Conservation (phyloP, 2,113 vertebrate species). For the Cervus canadensis region DNA sequence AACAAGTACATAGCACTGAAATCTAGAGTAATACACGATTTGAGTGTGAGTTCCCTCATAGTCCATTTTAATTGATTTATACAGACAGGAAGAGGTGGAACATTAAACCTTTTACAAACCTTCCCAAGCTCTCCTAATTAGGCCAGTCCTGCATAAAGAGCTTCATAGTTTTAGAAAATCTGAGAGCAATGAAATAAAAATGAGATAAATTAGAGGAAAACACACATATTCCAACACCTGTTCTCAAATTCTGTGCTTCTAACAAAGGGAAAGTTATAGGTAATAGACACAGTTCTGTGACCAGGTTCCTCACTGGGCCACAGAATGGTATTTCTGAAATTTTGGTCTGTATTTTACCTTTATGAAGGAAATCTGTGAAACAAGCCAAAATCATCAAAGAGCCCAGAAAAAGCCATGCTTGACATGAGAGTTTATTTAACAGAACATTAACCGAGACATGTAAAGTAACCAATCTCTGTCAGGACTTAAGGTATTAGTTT, state of each 20-base stretch:
- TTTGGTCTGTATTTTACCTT: slow-evolving; percentile 68
- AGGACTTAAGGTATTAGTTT: slow-evolving; percentile 52
- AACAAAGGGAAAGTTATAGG: slow-evolving; percentile 32
- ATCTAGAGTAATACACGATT: slow-evolving; percentile 40
- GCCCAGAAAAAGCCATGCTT: slow-evolving; percentile 67
- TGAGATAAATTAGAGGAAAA: slow-evolving; percentile 52
- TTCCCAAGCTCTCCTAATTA: slow-evolving; percentile 57
- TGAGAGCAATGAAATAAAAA: slow-evolving; percentile 61
- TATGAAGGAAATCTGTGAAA: slow-evolving; percentile 67
- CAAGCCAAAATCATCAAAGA: slow-evolving; percentile 78
- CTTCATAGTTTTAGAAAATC: slow-evolving; percentile 64
- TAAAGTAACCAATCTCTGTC: slow-evolving; percentile 68
- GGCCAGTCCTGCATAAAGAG: slow-evolving; percentile 55
- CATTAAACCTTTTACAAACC: slow-evolving; percentile 37
- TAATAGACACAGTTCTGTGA: slow-evolving; percentile 45
- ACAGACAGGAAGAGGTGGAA: slow-evolving; percentile 29
- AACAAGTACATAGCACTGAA: slow-evolving; percentile 38
- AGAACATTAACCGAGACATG: slow-evolving; percentile 72
- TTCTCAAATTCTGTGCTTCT: slow-evolving; percentile 25
- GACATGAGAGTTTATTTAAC: slow-evolving; percentile 77
- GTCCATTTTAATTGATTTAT: slow-evolving; percentile 61
- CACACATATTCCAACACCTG: slow-evolving; percentile 51
- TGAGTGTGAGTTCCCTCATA: slow-evolving; percentile 49
- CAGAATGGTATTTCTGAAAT: slow-evolving; percentile 75
- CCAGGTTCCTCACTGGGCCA: slow-evolving; percentile 50